Evolutionary conservation across 2,797 vertebrate species (phyloP).

Genomic region (Helarctos malayanus): DNA sequence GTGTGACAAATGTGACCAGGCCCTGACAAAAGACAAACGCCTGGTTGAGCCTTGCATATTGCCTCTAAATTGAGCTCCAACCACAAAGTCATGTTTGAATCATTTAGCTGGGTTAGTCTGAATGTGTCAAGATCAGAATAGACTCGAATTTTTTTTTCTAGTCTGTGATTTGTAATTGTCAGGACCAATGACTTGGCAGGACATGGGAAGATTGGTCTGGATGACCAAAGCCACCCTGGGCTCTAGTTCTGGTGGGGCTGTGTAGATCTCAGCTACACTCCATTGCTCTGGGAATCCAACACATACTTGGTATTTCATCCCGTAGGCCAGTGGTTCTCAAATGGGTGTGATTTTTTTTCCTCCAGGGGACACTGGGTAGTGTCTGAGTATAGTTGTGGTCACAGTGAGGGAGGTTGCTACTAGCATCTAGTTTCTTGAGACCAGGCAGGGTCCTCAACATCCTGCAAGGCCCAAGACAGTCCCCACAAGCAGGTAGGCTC

Average conservation of each 20-base stretch:
- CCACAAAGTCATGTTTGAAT: conserved; percentile 34
- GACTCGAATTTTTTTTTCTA: background rate
- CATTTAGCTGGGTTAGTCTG: conserved; percentile 44
- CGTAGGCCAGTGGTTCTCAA: background rate
- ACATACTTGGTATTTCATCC: background rate
- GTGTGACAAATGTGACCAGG: conserved; percentile 63
- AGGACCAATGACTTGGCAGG: background rate
- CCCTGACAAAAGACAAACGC: conserved; percentile 64
- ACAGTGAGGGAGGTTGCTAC: background rate
- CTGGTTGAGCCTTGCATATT: conserved; percentile 4
- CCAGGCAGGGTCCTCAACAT: background rate
- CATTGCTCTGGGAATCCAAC: rapidly evolving
- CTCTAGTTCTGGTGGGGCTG: background rate
- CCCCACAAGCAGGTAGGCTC: background rate
- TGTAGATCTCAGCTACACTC: background rate
- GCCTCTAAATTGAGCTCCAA: conserved; percentile 69
- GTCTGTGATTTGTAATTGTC: background rate
- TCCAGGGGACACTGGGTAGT: background rate
- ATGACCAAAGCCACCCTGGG: background rate
- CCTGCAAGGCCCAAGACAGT: rapidly evolving
- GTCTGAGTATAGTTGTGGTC: background rate
- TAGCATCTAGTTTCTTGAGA: background rate
- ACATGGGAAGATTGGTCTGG: background rate
- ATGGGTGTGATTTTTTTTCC: background rate
- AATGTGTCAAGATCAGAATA: conserved; percentile 57